phyloP scores from a whole-genome alignment of 1,140 invertebrate genomes.

The Orchestia grillus region DNA sequence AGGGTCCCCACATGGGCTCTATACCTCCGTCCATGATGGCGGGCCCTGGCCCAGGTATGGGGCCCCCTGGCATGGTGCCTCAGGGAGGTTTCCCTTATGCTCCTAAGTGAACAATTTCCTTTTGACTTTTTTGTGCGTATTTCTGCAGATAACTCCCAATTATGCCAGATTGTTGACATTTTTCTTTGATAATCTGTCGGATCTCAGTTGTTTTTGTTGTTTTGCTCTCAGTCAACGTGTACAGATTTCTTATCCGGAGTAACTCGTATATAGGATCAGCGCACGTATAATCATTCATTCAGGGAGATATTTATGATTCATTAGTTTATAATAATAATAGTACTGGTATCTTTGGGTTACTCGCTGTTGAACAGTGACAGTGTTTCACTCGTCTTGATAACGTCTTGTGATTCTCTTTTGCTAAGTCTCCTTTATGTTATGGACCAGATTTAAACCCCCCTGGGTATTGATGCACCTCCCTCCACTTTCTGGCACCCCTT shows the following conservation, averaged over 20 bases:
- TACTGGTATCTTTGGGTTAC: slow-evolving; percentile 5
- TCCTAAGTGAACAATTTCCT: slow-evolving; percentile 62
- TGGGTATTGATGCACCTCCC: slow-evolving; percentile 10
- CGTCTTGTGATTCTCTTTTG: slow-evolving; percentile 24
- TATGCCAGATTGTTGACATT: slow-evolving; percentile 20
- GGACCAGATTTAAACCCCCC: background rate
- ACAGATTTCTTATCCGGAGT: slow-evolving; percentile 15
- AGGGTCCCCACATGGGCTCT: slow-evolving; percentile 62
- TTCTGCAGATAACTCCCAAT: slow-evolving; percentile 18
- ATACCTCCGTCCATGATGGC: slow-evolving; percentile 61
- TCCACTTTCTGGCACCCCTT: slow-evolving; percentile 51
- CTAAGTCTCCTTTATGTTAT: slow-evolving; percentile 41
- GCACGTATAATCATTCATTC: background rate
- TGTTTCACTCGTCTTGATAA: slow-evolving; percentile 28
- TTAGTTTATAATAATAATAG: slow-evolving; percentile 23
- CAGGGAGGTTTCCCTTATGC: slow-evolving; percentile 67
- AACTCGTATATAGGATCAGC: background rate
- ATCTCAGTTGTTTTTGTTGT: slow-evolving; percentile 46
- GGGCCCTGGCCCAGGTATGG: slow-evolving; percentile 62
- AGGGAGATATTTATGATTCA: slow-evolving; percentile 31
- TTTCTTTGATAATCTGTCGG: background rate
- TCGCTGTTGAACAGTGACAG: background rate
- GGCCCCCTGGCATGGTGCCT: slow-evolving; percentile 66
- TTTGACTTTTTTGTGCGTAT: background rate
- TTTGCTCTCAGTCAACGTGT: background rate